Conservation (phyloP, 2,797 vertebrate genomes). For the Ficedula albicollis region DNA sequence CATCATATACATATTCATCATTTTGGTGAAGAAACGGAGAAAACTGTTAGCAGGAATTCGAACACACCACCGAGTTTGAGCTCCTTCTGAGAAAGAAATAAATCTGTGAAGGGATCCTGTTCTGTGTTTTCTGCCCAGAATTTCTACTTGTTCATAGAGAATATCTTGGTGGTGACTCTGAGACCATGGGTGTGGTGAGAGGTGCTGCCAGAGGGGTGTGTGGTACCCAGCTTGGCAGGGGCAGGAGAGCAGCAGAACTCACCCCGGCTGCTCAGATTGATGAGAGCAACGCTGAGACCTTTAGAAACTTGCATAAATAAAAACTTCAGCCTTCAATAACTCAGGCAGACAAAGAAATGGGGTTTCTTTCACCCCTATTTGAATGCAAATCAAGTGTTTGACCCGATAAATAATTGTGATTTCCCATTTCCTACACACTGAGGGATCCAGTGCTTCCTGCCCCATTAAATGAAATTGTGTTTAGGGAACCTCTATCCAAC, state of each 20-base stretch:
- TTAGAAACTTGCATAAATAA: background rate
- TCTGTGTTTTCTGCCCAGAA: background rate
- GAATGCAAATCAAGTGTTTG: background rate
- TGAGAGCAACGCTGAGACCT: background rate
- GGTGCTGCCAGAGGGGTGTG: background rate
- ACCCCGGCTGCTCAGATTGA: background rate
- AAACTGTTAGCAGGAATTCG: background rate
- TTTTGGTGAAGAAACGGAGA: background rate
- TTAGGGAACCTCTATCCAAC: background rate
- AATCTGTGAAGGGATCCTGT: background rate
- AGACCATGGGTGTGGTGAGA: background rate
- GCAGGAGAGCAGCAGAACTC: background rate
- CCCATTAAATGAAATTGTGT: background rate
- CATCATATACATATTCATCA: background rate
- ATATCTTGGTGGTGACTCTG: background rate
- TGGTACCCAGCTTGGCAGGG: background rate
- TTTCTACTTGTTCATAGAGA: background rate
- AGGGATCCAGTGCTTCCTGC: background rate
- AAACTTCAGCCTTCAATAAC: background rate
- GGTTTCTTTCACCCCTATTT: background rate
- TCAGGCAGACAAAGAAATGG: background rate
- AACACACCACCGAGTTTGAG: accelerated
- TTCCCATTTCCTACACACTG: background rate
- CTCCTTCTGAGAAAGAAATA: background rate
- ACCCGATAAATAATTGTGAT: background rate